These are phyloP conservation scores for Sorex fumeus DNA, from an alignment of 2,113 vertebrate species.

Conservation along the genomic window DNA sequence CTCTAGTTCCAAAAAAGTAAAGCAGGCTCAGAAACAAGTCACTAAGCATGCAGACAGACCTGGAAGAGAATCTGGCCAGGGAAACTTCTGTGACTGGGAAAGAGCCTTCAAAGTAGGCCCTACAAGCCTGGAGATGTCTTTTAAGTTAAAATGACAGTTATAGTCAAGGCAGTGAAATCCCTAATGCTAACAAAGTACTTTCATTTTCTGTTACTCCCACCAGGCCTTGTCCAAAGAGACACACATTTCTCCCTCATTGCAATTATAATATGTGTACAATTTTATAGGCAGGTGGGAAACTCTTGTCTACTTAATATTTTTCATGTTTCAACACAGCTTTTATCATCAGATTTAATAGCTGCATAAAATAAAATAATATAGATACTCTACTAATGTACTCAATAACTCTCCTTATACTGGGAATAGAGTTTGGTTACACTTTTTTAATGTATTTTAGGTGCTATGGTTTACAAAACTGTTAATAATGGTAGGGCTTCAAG, in stretches of 20 bases:
- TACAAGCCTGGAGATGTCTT: background rate
- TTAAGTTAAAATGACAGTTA: background rate
- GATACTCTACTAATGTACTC: background rate
- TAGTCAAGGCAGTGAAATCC: background rate
- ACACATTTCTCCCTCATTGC: background rate
- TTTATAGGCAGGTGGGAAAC: background rate
- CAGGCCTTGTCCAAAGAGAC: background rate
- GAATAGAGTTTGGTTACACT: background rate
- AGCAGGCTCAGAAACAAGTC: too few relatives aligned
- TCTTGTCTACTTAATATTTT: background rate
- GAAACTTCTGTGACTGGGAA: background rate
- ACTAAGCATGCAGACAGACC: too few relatives aligned
- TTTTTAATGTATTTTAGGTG: too few relatives aligned
- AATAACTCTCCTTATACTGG: background rate
- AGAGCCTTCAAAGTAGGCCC: too few relatives aligned
- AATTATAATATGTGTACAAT: background rate
- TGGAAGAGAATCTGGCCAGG: background rate
- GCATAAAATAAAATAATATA: background rate
- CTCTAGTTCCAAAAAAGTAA: background rate
- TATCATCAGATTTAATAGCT: constrained; percentile 18
- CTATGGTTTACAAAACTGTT: too few relatives aligned
- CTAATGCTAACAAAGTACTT: background rate
- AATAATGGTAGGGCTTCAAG: too few relatives aligned
- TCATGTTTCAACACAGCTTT: constrained; percentile 5
- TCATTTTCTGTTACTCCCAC: background rate